These are phyloP conservation scores for Diplodus puntazzo DNA, from an alignment of 2,797 vertebrate species.

Conservation along the genomic window DNA sequence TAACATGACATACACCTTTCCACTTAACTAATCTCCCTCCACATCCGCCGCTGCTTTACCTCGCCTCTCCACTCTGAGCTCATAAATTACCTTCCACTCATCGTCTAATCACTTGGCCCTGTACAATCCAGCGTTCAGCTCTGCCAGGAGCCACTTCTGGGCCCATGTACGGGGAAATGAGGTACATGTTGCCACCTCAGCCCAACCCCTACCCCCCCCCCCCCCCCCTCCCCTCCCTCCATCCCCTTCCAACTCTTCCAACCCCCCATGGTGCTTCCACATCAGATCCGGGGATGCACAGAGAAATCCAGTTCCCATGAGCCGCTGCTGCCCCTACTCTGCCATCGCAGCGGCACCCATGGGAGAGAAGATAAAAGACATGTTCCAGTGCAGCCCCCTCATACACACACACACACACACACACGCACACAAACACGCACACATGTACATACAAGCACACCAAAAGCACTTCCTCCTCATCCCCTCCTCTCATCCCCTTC, in stretches of 20 bases:
- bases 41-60: conserved; percentile 9
- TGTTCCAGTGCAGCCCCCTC: conserved; percentile 72
- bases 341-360: conserved; percentile 81
- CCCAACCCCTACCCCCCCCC: neutral
- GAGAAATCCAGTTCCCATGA: conserved; percentile 81
- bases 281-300: conserved; percentile 72
- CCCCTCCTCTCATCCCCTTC: conserved; percentile 60
- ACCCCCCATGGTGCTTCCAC: conserved; percentile 66
- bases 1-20: conserved; percentile 36
- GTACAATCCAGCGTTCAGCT: conserved; percentile 23
- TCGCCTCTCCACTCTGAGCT: conserved; percentile 18
- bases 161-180: conserved; percentile 49
- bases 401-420: conserved; percentile 46
- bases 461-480: conserved; percentile 71
- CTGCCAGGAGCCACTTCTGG: conserved; percentile 39
- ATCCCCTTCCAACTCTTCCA: conserved; percentile 28
- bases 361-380: conserved; percentile 86
- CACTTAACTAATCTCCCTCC: conserved; percentile 32
- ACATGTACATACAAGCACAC: conserved; percentile 56
- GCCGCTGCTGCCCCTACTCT: conserved; percentile 76
- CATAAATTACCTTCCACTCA: conserved; percentile 36
- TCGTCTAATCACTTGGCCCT: conserved; percentile 42
- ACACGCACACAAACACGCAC: conserved; percentile 26
- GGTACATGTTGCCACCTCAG: conserved; percentile 46
- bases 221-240: neutral